Evolutionary conservation across 2,113 vertebrate species (phyloP), one percentile per base, ranked within the genome.

Genomic region (Oostethus manadensis): DNA sequence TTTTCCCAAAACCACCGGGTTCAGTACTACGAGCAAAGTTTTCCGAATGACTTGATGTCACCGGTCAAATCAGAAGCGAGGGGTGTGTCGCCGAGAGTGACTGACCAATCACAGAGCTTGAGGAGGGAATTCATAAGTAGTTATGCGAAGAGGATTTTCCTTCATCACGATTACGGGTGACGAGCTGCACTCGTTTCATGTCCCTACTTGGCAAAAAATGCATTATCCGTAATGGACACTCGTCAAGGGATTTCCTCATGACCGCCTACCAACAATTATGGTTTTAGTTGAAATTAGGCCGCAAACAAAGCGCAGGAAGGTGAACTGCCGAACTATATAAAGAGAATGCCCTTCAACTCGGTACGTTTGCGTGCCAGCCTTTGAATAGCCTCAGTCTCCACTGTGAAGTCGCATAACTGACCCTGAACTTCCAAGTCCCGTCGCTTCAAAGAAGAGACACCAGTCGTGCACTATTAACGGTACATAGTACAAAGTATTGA

Each of bases 161-260:
- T n/a, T n/a, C n/a, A n/a, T n/a, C n/a, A n/a, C n/a, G n/a, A n/a
- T n/a, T n/a, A n/a, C n/a, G n/a, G n/a, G n/a, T n/a, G n/a, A n/a
- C n/a, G n/a, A n/a, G n/a, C n/a, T n/a, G n/a, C n/a, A n/a, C n/a
- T n/a, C n/a, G n/a, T n/a, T n/a, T n/a, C n/a, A n/a, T n/a, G n/a
- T n/a, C n/a, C n/a, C n/a, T n/a, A n/a, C n/a, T n/a, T n/a, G n/a
- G n/a, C n/a, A n/a, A n/a, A n/a, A n/a, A n/a, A n/a, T n/a, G n/a
- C n/a, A n/a, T n/a, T n/a, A n/a, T n/a, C n/a, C n/a, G n/a, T n/a
- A n/a, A n/a, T n/a, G n/a, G n/a, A n/a, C n/a, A n/a, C n/a, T n/a
- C n/a, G n/a, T n/a, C n/a, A 65, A 73, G 60, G 47, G 38, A 64
- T 62, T 63, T 56, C 51, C 9, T 56, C 66, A 23, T 14, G 11